Conservation (phyloP, 2,888 invertebrate genomes). For the Pachliopta kotzebuea region DNA sequence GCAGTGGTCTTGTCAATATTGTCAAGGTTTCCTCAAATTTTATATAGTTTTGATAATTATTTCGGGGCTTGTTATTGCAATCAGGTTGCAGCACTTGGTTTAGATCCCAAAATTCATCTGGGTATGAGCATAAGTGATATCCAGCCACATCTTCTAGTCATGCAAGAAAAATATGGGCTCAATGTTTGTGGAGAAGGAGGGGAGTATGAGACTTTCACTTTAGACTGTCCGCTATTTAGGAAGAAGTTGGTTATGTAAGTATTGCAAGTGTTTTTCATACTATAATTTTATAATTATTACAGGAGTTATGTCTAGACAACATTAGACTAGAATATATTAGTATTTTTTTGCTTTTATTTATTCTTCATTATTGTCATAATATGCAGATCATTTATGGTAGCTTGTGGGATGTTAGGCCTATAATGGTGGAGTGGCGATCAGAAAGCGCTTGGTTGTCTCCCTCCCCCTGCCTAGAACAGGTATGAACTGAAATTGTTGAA, state of each 20-base stretch:
- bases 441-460: too few species aligned
- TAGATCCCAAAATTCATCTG: conserved; percentile 92
- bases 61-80: background rate
- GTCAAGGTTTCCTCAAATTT: background rate
- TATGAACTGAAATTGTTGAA: too few species aligned
- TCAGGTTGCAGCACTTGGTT: conserved; percentile 90
- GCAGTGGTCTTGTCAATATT: background rate
- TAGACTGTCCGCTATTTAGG: conserved; percentile 97
- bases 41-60: too few species aligned
- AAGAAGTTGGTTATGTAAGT: conserved; percentile 95
- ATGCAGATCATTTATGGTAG: too few species aligned
- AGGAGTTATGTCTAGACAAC: too few species aligned
- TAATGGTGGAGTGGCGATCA: too few species aligned
- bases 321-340: too few species aligned
- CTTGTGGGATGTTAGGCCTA: too few species aligned
- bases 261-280: conserved; percentile 17
- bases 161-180: conserved; percentile 96
- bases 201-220: conserved; percentile 98
- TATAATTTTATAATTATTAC: background rate
- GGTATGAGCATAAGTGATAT: conserved; percentile 92
- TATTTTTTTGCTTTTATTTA: too few species aligned
- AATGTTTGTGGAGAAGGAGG: conserved; percentile 99
- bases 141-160: conserved; percentile 91
- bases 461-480: too few species aligned
- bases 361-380: too few species aligned